Evolutionary conservation across 2,797 vertebrate genomes (phyloP).

Genomic region (Mormyrus proboscirostris): DNA sequence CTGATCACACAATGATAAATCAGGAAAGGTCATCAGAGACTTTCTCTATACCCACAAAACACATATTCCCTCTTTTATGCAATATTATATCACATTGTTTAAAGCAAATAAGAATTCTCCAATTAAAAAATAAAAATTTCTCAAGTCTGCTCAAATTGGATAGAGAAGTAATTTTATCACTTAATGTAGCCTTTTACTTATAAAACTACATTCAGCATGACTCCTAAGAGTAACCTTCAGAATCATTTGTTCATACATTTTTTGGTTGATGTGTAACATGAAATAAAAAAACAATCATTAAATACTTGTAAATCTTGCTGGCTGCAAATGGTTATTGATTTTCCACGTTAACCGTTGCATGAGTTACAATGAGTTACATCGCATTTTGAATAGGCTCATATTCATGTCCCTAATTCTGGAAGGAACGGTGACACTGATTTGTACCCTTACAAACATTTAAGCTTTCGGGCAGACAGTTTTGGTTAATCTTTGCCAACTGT

Average conservation of each 20-base stretch:
- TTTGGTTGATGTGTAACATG: neutral
- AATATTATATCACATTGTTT: neutral
- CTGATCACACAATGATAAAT: neutral
- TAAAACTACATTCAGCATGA: neutral
- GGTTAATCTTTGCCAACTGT: neutral
- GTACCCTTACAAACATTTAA: neutral
- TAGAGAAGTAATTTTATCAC: neutral
- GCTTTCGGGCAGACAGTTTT: neutral
- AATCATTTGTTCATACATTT: neutral
- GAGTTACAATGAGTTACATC: neutral
- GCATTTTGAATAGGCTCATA: neutral
- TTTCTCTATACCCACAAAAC: neutral
- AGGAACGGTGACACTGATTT: neutral
- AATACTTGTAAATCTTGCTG: neutral
- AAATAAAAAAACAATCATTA: neutral
- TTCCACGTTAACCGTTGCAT: neutral
- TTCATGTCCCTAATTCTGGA: neutral
- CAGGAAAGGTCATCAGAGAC: neutral
- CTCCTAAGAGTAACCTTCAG: neutral
- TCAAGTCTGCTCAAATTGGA: neutral
- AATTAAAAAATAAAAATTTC: neutral
- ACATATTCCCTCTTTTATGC: neutral
- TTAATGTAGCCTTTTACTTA: neutral
- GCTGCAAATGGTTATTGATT: neutral
- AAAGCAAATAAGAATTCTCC: neutral